Evolutionary conservation across 1,140 invertebrate species (phyloP).

Genomic region (Bombus waltoni): DNA sequence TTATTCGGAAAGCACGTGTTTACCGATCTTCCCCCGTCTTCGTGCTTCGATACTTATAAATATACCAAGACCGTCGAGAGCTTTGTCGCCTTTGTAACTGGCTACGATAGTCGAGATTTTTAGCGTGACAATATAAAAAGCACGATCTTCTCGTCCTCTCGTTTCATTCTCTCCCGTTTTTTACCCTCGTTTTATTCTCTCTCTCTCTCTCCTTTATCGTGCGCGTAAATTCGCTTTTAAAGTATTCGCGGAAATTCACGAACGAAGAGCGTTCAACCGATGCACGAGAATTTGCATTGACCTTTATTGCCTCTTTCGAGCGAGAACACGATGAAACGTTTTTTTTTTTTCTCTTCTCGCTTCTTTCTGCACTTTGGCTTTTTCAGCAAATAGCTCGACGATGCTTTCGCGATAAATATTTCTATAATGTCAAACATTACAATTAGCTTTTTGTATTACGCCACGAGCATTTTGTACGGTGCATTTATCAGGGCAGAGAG

Average conservation of each 20-base stretch:
- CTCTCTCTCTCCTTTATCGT: neutral
- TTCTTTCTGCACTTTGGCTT: no score
- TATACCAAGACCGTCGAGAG: neutral
- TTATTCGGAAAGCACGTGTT: constrained; percentile 13
- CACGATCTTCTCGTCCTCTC: neutral
- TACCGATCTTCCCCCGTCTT: neutral
- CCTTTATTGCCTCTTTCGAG: neutral
- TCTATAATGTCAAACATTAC: no score
- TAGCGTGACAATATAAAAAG: neutral
- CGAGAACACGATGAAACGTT: neutral
- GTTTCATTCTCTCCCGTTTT: no score
- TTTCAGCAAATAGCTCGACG: no score
- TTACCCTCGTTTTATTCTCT: neutral
- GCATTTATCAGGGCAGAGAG: no score
- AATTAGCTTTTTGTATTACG: no score
- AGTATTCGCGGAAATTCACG: neutral
- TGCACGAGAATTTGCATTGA: neutral
- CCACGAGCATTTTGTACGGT: no score
- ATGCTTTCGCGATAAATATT: no score
- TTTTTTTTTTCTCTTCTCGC: neutral
- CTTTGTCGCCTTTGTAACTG: neutral
- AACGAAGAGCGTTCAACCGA: neutral
- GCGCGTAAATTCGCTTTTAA: neutral
- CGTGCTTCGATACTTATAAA: constrained; percentile 12
- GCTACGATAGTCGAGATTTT: neutral